These are phyloP conservation scores for Hippocampus zosterae DNA, from an alignment of 2,113 vertebrate genomes.

Conservation along the genomic window DNA sequence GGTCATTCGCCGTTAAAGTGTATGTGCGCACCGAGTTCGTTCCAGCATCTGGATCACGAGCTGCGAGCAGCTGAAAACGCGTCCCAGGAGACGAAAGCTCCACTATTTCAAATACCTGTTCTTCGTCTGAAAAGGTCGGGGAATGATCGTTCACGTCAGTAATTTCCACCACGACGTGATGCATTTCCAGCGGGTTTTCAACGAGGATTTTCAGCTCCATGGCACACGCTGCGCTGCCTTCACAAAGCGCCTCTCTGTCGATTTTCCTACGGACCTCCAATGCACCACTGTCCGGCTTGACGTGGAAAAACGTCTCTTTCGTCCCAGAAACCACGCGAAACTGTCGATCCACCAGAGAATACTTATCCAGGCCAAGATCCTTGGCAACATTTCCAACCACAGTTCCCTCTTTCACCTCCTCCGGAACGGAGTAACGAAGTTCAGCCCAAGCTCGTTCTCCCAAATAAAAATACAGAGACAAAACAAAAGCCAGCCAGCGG, in stretches of 20 bases:
- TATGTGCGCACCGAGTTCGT: slow-evolving; percentile 69
- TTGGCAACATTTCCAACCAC: slow-evolving; percentile 60
- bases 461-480: slow-evolving; percentile 6
- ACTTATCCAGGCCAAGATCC: slow-evolving; percentile 65
- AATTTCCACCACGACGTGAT: slow-evolving; percentile 61
- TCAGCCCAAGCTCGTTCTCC: slow-evolving; percentile 36
- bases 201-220: slow-evolving; percentile 65
- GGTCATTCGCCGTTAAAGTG: slow-evolving; percentile 55
- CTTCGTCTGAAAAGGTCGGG: slow-evolving; percentile 56
- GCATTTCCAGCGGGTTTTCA: slow-evolving; percentile 69
- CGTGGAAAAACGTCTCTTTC: too few relatives aligned
- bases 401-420: slow-evolving; percentile 64
- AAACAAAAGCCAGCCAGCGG: neutral
- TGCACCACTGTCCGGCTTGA: slow-evolving; percentile 46
- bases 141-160: slow-evolving; percentile 72
- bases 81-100: slow-evolving; percentile 63
- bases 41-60: slow-evolving; percentile 72
- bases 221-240: slow-evolving; percentile 45
- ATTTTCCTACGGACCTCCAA: slow-evolving; percentile 58
- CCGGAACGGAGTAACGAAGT: slow-evolving; percentile 62
- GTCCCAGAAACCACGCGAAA: slow-evolving; percentile 59
- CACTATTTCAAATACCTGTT: slow-evolving; percentile 57
- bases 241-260: slow-evolving; percentile 69
- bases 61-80: slow-evolving; percentile 68
- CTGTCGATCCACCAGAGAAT: slow-evolving; percentile 23